Evolutionary conservation across 2,888 invertebrate genomes (phyloP).

Genomic region (Cerastoderma edule): DNA sequence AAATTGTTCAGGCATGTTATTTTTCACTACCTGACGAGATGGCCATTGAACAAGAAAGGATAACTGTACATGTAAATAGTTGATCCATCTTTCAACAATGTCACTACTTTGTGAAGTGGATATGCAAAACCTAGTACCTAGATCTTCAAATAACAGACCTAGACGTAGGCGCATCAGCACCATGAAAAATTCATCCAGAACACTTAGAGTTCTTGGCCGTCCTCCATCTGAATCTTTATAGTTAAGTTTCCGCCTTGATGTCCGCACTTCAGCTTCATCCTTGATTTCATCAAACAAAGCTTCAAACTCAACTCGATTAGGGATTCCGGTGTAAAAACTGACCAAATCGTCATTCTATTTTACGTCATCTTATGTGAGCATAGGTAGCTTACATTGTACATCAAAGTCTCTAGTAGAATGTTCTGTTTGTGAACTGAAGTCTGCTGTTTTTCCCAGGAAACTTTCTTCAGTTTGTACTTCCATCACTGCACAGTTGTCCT

Average conservation of each 20-base stretch:
- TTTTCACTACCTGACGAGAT: not conserved
- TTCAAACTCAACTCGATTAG: no score
- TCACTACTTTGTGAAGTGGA: conserved; percentile 13
- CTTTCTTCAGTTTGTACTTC: no score
- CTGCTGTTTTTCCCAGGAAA: no score
- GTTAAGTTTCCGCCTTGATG: not conserved
- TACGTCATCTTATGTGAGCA: no score
- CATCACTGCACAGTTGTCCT: no score
- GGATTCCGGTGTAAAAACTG: no score
- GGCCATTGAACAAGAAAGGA: not conserved
- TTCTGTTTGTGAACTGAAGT: no score
- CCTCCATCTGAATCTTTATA: not conserved
- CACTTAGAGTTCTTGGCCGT: not conserved
- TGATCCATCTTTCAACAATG: conserved; percentile 24
- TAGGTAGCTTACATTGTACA: no score
- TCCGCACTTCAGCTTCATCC: no score
- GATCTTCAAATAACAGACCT: conserved; percentile 23
- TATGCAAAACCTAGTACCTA: conserved; percentile 18
- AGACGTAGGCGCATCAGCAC: conserved; percentile 28
- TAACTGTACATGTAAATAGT: not conserved
- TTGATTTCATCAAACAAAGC: no score
- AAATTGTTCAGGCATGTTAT: conserved; percentile 42
- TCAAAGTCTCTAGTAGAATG: no score
- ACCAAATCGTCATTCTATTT: no score
- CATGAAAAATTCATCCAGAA: not conserved